These are phyloP conservation scores for Lasiurus cinereus DNA, from an alignment of 2,113 vertebrate genomes.

Conservation along the genomic window DNA sequence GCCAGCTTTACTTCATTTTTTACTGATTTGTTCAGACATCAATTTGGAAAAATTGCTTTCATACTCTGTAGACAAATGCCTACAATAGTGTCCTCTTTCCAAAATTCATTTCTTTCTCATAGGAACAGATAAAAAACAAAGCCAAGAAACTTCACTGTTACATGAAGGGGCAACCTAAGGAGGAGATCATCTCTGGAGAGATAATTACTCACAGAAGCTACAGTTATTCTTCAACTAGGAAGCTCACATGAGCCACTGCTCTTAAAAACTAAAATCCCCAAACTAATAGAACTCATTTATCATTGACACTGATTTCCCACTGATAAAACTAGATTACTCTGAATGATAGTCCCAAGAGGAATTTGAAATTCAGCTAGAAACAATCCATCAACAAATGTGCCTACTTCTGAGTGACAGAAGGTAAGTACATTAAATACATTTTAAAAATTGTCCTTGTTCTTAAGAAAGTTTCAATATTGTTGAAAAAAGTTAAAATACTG, in stretches of 20 bases:
- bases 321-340: conserved; percentile 60
- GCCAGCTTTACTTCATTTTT: conserved; percentile 40
- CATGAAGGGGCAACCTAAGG: not conserved
- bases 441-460: not conserved
- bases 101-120: conserved; percentile 61
- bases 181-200: conserved; percentile 6
- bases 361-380: conserved; percentile 52
- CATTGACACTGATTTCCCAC: conserved; percentile 51
- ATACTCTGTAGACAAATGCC: conserved; percentile 42
- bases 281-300: conserved; percentile 70
- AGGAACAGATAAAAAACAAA: conserved; percentile 11
- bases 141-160: not conserved
- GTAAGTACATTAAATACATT: not conserved
- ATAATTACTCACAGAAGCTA: conserved; percentile 53
- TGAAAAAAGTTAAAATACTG: conserved; percentile 8
- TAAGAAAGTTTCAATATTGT: not conserved
- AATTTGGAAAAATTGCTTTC: conserved; percentile 46
- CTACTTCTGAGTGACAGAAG: not conserved
- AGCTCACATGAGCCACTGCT: conserved; percentile 5
- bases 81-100: not conserved
- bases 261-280: conserved; percentile 59
- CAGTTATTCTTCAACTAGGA: conserved; percentile 5
- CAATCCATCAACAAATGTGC: conserved; percentile 50
- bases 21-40: not conserved
- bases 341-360: conserved; percentile 53